These are phyloP conservation scores for Scytalopus superciliaris DNA, from an alignment of 2,113 vertebrate genomes.

Conservation along the genomic window DNA sequence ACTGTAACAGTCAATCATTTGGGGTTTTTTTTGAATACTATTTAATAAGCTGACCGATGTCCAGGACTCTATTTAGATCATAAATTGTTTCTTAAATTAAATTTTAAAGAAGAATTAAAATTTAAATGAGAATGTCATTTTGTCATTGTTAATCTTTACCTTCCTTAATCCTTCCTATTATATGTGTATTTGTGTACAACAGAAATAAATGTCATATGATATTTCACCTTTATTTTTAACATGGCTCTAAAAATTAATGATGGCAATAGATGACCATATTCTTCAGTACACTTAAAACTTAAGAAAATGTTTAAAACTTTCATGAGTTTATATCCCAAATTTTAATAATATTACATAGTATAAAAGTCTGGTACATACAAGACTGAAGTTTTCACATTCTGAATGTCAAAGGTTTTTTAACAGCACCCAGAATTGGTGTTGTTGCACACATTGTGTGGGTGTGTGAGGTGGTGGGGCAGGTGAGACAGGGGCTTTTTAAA, in stretches of 20 bases:
- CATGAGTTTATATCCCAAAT: background rate
- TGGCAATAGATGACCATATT: background rate
- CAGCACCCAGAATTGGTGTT: fast-evolving
- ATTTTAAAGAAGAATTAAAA: too few species aligned
- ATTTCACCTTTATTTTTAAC: background rate
- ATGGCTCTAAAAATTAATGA: background rate
- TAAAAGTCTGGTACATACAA: background rate
- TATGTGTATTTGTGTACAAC: background rate
- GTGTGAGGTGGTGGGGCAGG: background rate
- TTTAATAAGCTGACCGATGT: background rate
- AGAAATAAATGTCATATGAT: background rate
- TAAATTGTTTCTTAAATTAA: background rate
- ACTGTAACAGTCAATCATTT: background rate
- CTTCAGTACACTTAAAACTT: background rate
- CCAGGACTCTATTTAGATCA: background rate
- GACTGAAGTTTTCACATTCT: background rate
- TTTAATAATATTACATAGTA: too few species aligned
- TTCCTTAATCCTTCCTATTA: background rate
- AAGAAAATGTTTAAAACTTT: background rate
- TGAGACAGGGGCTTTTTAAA: background rate
- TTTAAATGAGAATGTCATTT: too few species aligned
- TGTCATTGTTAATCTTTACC: background rate
- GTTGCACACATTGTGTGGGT: background rate
- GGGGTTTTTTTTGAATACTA: background rate
- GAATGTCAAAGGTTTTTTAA: background rate